Base-by-base conservation (phyloP, 2,797 vertebrate genomes). In the Esox masquinongy region DNA sequence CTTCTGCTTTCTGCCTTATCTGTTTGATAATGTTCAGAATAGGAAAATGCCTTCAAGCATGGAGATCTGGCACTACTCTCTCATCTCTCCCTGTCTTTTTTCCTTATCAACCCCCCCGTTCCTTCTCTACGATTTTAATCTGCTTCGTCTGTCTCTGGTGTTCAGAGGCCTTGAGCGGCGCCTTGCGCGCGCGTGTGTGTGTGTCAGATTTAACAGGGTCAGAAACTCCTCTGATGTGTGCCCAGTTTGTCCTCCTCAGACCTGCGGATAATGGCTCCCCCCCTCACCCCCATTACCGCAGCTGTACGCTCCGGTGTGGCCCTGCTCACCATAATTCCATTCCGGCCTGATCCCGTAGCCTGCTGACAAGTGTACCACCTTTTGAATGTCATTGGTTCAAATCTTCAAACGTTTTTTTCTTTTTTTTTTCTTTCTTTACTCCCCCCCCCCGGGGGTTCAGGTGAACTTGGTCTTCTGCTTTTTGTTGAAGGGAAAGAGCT, bases 251-350 rank as follows among this genome's bases (percentile, higher is more conserved):
- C 74, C 9, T 39, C 26, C 5, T 29, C 70, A 74, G 1, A 51
- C 66, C 68, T 70, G 15, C 82, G 59, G 72, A 73, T 79, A 80
- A 87, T 75, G 49, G 29, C 31, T 61, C 69, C 22, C 68, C 67
- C 66, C 53, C 14, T 76, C 74, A 74, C 64, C 63, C 12, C 36
- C 56, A 29, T 74, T 31, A 34, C 24, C 24, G 26, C 8, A 12
- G 26, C 19, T 59, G n/a, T 26, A 19, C 36, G 31, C 56, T 26
- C 22, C 9, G 43, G 64, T 31, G 12, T 63, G 39, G 64, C 73
- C 69, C 77, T 73, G 51, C 51, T 51, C 51, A 47, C 53, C 56
- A 85, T 90, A 88, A 83, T 89, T 85, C 74, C 74, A 49, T 77
- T 79, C 79, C 76, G 74, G 26, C 73, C 63, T 69, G 77, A 86